Conservation (phyloP, 2,113 vertebrate species). For the Colistium nudipinnis region DNA sequence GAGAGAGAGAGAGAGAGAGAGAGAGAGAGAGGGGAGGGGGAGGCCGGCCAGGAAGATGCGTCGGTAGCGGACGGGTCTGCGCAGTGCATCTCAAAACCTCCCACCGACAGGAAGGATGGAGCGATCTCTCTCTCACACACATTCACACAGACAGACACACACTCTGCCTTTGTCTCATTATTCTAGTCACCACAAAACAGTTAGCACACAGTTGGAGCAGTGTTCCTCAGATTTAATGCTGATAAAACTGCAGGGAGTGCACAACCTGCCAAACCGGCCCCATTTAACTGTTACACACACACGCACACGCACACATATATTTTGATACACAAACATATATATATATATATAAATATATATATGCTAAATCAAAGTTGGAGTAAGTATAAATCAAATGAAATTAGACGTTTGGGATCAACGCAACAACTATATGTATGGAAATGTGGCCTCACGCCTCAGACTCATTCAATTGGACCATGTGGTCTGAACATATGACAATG, state of each 20-base stretch:
- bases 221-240: conserved; percentile 20
- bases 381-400: too few relatives aligned
- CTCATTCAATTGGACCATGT: not conserved
- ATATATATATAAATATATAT: too few relatives aligned
- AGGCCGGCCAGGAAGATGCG: conserved; percentile 72
- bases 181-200: conserved; percentile 66
- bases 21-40: conserved; percentile 21
- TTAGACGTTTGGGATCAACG: too few relatives aligned
- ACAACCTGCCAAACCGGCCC: conserved; percentile 4
- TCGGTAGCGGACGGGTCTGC: conserved; percentile 68
- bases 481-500: conserved; percentile 20
- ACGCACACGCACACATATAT: too few relatives aligned
- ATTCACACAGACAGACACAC: conserved; percentile 9
- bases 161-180: conserved; percentile 67
- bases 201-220: conserved; percentile 43
- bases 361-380: too few relatives aligned
- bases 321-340: too few relatives aligned
- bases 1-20: conserved; percentile 2
- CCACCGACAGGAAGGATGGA: conserved; percentile 77
- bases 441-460: not conserved
- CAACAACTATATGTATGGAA: not conserved
- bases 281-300: too few relatives aligned
- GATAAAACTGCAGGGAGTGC: conserved; percentile 13
- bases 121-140: conserved; percentile 41
- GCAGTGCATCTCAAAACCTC: conserved; percentile 77